Percentiles rank a stretch among this genome's conserved stretches.
These are phyloP conservation scores for Gymnocephalus cernua DNA, from an alignment of 2,113 vertebrate genomes.

Conservation along the genomic window DNA sequence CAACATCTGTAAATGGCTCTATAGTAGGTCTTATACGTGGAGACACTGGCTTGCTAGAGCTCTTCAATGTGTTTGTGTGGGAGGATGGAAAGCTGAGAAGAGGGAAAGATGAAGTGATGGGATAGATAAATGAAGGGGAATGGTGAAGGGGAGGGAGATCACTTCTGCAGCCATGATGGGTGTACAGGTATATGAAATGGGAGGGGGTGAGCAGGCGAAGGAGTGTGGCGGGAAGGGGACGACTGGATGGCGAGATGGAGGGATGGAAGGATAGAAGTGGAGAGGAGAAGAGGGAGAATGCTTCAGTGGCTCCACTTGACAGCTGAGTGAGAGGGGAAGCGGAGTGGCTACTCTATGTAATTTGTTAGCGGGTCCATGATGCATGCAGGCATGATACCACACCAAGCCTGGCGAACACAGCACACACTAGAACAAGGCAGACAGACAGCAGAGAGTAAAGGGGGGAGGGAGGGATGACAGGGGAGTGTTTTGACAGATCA, in stretches of 20 bases:
- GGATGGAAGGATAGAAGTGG: constrained; percentile 58
- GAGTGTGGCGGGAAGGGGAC: constrained; percentile 36
- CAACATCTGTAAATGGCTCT: background rate
- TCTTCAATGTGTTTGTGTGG: background rate
- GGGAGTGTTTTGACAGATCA: constrained; percentile 58
- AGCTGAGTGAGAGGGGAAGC: constrained; percentile 83
- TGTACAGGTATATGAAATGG: constrained; percentile 49
- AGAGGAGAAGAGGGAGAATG: constrained; percentile 71
- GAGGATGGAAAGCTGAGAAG: constrained; percentile 11
- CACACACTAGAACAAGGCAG: constrained; percentile 44
- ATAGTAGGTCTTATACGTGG: background rate
- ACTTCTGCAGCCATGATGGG: constrained; percentile 50
- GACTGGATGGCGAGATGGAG: constrained; percentile 46
- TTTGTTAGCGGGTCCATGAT: constrained; percentile 82
- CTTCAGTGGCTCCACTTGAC: constrained; percentile 82
- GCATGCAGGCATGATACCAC: constrained; percentile 80
- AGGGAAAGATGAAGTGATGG: constrained; percentile 25
- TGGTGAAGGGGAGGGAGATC: constrained; percentile 43
- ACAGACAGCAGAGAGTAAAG: constrained; percentile 32
- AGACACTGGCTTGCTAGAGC: background rate
- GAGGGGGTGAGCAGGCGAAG: constrained; percentile 22
- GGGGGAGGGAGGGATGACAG: constrained; percentile 19
- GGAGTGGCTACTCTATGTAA: constrained; percentile 83
- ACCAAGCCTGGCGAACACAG: constrained; percentile 63
- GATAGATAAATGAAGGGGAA: constrained; percentile 43